These are phyloP conservation scores for Rotaria magnacalcarata DNA, from an alignment of 2,888 invertebrate species.

Conservation along the genomic window DNA sequence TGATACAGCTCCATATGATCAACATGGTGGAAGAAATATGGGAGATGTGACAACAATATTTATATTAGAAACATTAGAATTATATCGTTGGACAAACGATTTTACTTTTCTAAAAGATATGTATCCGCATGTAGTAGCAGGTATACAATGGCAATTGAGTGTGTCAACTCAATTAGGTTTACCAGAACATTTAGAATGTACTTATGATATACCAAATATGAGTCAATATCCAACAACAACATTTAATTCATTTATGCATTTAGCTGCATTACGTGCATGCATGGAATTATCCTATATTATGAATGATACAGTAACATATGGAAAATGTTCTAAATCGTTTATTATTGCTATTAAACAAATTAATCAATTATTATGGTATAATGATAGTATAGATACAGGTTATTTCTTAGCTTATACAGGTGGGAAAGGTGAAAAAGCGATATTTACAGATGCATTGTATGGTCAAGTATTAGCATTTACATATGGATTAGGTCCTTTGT, in stretches of 20 bases:
- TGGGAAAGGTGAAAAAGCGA: background rate
- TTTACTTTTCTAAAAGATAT: conserved; percentile 27
- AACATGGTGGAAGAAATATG: conserved; percentile 29
- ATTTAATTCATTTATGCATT: conserved; percentile 38
- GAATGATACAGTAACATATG: background rate
- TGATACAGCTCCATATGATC: background rate
- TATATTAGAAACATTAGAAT: conserved; percentile 36
- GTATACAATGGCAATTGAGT: conserved; percentile 36
- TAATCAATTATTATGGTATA: conserved; percentile 34
- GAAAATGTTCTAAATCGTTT: background rate
- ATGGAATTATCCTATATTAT: background rate
- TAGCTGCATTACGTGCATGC: conserved; percentile 31
- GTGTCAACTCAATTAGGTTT: background rate
- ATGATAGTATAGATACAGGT: conserved; percentile 30
- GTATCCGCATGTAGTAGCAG: conserved; percentile 8
- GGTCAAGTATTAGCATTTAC: conserved; percentile 39
- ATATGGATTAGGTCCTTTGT: conserved; percentile 26
- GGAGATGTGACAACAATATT: conserved; percentile 38
- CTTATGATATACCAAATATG: conserved; percentile 37
- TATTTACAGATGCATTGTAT: background rate
- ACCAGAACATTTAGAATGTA: conserved; percentile 31
- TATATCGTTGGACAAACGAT: conserved; percentile 38
- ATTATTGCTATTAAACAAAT: background rate
- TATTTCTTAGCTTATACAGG: conserved; percentile 9
- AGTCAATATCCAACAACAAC: conserved; percentile 35